A percentile compares a stretch with the other conserved stretches of the same genome.
Conservation (phyloP, 2,113 vertebrate genomes). For the Paramisgurnus dabryanus region DNA sequence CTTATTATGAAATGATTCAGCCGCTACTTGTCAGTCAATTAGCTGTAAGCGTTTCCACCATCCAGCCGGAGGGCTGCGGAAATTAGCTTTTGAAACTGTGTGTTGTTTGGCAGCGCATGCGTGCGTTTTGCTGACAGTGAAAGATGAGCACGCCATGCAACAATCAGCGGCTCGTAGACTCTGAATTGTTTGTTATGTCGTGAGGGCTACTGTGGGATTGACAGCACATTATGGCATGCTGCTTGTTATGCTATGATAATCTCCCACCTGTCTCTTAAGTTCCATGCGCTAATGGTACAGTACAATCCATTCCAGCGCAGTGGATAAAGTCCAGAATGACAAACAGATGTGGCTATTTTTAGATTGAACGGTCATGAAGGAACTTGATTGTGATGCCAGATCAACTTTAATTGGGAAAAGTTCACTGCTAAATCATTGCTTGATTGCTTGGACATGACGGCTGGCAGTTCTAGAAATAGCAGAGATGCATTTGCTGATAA, state of each 20-base stretch:
- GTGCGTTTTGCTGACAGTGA: slow-evolving; percentile 59
- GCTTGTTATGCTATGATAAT: slow-evolving; percentile 37
- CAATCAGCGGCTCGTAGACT: slow-evolving; percentile 54
- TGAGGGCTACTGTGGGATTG: slow-evolving; percentile 43
- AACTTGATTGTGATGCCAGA: neutral
- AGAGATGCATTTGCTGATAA: too few species aligned
- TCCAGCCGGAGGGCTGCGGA: slow-evolving; percentile 40
- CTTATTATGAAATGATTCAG: slow-evolving; percentile 33
- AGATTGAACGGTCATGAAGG: too few species aligned
- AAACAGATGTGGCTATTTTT: slow-evolving; percentile 40
- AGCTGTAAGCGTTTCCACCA: neutral
- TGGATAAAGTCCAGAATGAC: slow-evolving; percentile 42
- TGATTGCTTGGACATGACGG: neutral
- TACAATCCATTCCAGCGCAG: neutral
- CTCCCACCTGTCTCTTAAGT: slow-evolving; percentile 52
- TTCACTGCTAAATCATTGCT: neutral
- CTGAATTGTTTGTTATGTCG: slow-evolving; percentile 55
- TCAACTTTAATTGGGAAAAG: too few species aligned
- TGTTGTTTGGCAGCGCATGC: neutral
- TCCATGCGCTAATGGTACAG: slow-evolving; percentile 31
- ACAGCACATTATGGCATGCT: slow-evolving; percentile 52
- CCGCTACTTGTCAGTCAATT: slow-evolving; percentile 25
- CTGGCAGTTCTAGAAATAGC: neutral
- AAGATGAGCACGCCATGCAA: slow-evolving; percentile 59
- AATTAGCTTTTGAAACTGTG: slow-evolving; percentile 61